phyloP scores from a whole-genome alignment of 2,113 vertebrate genomes.

The Megalops atlanticus region DNA sequence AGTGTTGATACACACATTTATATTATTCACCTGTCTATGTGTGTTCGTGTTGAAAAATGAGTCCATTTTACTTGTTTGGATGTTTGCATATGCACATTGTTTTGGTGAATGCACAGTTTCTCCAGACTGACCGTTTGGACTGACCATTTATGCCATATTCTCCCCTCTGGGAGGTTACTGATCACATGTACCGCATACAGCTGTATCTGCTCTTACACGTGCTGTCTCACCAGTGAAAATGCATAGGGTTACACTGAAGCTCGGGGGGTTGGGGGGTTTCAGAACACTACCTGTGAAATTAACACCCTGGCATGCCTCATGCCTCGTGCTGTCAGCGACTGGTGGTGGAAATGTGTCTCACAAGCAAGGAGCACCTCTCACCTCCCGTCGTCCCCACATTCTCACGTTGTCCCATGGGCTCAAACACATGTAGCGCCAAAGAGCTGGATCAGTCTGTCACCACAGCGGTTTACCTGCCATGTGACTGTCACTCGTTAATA shows the following conservation, averaged over 20 bases:
- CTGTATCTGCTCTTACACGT: slow-evolving; percentile 5
- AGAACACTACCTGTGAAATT: neutral
- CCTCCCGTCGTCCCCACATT: neutral
- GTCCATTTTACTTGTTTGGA: neutral
- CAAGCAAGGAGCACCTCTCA: neutral
- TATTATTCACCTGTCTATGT: neutral
- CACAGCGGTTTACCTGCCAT: neutral
- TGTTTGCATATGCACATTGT: neutral
- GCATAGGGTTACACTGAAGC: neutral
- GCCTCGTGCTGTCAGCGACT: neutral
- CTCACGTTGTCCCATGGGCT: neutral
- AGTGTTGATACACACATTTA: neutral
- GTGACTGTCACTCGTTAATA: neutral
- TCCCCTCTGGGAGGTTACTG: neutral
- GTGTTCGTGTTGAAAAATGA: neutral
- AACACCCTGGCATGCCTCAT: neutral
- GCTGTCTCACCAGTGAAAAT: slow-evolving; percentile 6
- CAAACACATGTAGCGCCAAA: neutral
- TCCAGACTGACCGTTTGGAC: neutral
- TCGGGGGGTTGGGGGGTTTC: neutral
- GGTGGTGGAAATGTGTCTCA: neutral
- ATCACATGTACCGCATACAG: slow-evolving; percentile 10
- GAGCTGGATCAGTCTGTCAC: neutral
- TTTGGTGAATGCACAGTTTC: neutral
- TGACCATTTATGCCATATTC: neutral